Conservation (phyloP, 2,888 invertebrate species). For the Habroteleia sp. region DNA sequence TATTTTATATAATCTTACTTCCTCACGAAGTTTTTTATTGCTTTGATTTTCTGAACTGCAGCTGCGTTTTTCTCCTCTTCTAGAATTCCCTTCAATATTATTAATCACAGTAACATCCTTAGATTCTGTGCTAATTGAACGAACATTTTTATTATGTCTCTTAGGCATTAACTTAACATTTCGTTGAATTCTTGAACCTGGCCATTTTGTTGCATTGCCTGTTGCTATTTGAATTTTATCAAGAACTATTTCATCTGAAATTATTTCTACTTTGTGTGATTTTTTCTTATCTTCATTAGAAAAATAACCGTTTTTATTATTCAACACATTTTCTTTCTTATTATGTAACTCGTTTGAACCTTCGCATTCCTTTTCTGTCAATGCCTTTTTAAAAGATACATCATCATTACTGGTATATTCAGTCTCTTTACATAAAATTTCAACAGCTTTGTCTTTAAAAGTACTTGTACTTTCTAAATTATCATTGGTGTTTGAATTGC, state of each 20-base stretch:
- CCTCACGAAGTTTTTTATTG: constrained; percentile 61
- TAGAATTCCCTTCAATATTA: constrained; percentile 24
- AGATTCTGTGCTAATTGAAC: constrained; percentile 14
- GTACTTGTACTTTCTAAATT: constrained; percentile 22
- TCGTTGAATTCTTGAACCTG: constrained; percentile 75
- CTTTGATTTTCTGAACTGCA: constrained; percentile 6
- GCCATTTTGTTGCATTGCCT: constrained; percentile 69
- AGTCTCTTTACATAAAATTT: constrained; percentile 47
- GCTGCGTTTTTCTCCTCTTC: constrained; percentile 35
- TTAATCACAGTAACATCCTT: constrained; percentile 61
- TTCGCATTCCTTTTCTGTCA: constrained; percentile 10
- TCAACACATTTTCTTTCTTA: constrained; percentile 25
- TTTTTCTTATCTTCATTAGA: constrained; percentile 43
- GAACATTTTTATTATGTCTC: constrained; percentile 68
- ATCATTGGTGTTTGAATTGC: constrained; percentile 14
- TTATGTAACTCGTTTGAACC: constrained; percentile 33
- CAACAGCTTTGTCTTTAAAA: constrained; percentile 9
- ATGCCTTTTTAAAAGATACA: constrained; percentile 6
- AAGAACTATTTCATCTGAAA: constrained; percentile 75
- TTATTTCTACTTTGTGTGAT: constrained; percentile 71
- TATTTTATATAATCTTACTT: constrained; percentile 59
- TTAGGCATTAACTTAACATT: constrained; percentile 78
- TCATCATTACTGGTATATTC: constrained; percentile 17
- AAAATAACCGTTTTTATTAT: constrained; percentile 8
- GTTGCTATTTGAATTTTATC: constrained; percentile 72